Evolutionary conservation across 2,113 vertebrate species (phyloP), one percentile per base, ranked within the genome.

Genomic region (Misgurnus mizolepis): DNA sequence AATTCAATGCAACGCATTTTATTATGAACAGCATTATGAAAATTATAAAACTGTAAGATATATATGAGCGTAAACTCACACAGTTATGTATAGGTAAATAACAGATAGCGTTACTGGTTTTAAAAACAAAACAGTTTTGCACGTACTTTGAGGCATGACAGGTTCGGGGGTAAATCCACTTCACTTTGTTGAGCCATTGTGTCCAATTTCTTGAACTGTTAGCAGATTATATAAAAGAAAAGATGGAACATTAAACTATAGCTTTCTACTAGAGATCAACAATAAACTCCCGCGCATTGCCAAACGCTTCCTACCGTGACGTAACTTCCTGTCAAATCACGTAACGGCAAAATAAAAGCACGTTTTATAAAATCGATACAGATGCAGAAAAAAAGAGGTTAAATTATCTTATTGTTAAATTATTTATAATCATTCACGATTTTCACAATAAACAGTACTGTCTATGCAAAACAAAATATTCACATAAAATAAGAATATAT

Each of bases 121-220:
- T 4, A 47, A 8, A 47, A 47, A 7, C 7, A 10, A 8, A 8
- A 7, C 7, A 47, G 45, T 2, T 47, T 10, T 47, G 9, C 22
- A 89, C 94, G 90, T 89, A 96, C 95, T 90, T 94, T 95, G 68
- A 96, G 85, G 66, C 88, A 88, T 1, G 83, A 75, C 41, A 95
- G 75, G n/a, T 61, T 87, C 3, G 89, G 77, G 0, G 94, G 91
- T 49, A 93, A 89, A 67, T 88, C 88, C 10, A 88, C 78, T 79
- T 93, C 93, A 0, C 61, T 27, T 17, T 85, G 47, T 7, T 70
- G 4, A 1, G 91, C 85, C 92, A 95, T 95, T 49, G 15, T 71
- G 4, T 4, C 12, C 45, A 34, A 22, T 45, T 39, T n/a, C 2
- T 12, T 27, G 11, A 27, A 5, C 2, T 45, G 6, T 49, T 75